phyloP scores from a whole-genome alignment of 2,888 invertebrate genomes.

The Listrodromus nycthemerus region DNA sequence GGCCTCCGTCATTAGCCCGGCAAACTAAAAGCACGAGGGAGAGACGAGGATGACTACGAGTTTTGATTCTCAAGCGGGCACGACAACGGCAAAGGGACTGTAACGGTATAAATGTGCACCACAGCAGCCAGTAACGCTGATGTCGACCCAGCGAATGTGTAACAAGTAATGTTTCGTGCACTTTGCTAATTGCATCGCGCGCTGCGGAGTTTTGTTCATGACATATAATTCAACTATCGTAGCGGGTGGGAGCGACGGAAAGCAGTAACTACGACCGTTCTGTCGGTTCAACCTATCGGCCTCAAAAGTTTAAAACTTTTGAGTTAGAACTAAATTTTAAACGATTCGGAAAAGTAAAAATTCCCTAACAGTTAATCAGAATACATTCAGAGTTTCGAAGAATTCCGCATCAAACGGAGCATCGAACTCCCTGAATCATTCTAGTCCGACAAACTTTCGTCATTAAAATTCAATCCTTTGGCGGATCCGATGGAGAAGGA shows the following conservation, averaged over 20 bases:
- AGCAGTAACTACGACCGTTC: constrained; percentile 5
- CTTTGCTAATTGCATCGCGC: constrained; percentile 74
- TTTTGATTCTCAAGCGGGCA: constrained; percentile 42
- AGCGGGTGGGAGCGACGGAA: background rate
- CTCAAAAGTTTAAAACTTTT: background rate
- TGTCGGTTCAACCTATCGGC: background rate
- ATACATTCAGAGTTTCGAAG: background rate
- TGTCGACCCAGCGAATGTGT: constrained; percentile 55
- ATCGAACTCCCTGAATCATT: background rate
- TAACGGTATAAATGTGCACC: constrained; percentile 7
- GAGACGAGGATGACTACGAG: constrained; percentile 13
- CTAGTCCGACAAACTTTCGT: constrained; percentile 42
- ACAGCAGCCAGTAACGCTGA: background rate
- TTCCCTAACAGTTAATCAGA: background rate
- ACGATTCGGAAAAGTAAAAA: background rate
- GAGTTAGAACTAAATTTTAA: background rate
- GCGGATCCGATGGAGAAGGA: background rate
- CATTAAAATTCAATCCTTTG: constrained; percentile 54
- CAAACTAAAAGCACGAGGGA: constrained; percentile 22
- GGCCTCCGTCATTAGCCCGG: constrained; percentile 24
- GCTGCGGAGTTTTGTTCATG: constrained; percentile 49
- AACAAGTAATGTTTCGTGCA: constrained; percentile 72
- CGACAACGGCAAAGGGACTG: constrained; percentile 7
- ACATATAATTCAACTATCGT: constrained; percentile 14
- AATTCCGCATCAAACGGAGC: background rate